Percentiles rank a stretch among this genome's conserved stretches.
These are phyloP conservation scores for Patella ulyssiponensis DNA, from an alignment of 2,888 invertebrate genomes.

Conservation along the genomic window DNA sequence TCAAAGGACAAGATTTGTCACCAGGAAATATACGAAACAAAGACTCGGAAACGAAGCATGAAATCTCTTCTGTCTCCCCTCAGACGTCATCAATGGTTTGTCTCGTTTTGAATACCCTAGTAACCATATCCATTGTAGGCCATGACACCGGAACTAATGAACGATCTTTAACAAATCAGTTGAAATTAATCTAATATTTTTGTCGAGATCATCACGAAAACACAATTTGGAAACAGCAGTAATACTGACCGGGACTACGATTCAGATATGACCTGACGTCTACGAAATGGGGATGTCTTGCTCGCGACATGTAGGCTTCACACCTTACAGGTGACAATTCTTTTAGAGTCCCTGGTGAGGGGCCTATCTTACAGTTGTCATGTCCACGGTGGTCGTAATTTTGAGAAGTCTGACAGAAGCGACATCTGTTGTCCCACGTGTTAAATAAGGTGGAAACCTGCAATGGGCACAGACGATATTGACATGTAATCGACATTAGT, in stretches of 20 bases:
- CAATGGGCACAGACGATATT: not conserved
- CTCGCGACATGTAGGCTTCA: too few species aligned
- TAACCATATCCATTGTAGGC: not conserved
- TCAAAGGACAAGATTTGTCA: slow-evolving; percentile 5
- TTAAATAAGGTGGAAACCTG: not conserved
- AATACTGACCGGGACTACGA: not conserved
- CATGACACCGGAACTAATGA: slow-evolving; percentile 2
- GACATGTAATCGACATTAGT: not conserved
- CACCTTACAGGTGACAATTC: too few species aligned
- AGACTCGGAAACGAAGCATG: not conserved
- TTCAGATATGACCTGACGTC: not conserved
- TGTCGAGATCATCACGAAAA: not conserved
- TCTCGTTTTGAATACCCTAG: slow-evolving; percentile 7
- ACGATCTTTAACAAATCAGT: not conserved
- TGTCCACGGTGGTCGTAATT: not conserved
- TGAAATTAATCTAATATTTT: not conserved
- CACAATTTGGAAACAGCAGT: too few species aligned
- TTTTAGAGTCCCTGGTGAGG: too few species aligned
- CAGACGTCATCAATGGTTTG: slow-evolving; percentile 1
- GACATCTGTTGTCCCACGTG: not conserved
- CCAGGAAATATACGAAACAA: not conserved
- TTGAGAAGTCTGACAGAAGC: slow-evolving; percentile 1
- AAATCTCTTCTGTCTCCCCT: slow-evolving; percentile 1
- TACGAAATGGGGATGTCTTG: too few species aligned
- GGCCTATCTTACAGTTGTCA: too few species aligned